These are phyloP conservation scores for Euzetes globulus DNA, from an alignment of 2,888 invertebrate genomes.

Conservation along the genomic window DNA sequence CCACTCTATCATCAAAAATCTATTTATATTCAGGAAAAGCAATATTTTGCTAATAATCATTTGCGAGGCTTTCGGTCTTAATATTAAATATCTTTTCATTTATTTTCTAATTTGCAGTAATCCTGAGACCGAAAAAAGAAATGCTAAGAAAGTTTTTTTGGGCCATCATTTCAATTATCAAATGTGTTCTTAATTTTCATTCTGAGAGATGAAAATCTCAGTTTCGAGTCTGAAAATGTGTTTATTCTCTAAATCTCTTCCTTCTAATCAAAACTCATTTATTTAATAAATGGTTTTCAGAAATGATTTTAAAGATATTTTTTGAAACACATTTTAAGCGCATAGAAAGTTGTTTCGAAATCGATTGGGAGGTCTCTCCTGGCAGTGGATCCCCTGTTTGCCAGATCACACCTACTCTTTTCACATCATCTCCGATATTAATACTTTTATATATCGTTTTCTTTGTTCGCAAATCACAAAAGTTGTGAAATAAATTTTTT, in stretches of 20 bases:
- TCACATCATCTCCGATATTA: neutral
- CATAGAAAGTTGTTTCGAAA: neutral
- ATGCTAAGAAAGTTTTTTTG: neutral
- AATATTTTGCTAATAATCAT: neutral
- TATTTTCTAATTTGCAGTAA: no score
- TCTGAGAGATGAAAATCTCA: neutral
- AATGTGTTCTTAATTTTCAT: neutral
- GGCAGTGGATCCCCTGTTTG: neutral
- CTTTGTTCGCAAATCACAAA: neutral
- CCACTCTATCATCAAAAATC: neutral
- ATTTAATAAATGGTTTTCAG: no score
- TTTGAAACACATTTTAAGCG: no score
- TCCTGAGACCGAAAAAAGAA: neutral
- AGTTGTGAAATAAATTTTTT: neutral
- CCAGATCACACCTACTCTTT: neutral
- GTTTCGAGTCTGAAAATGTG: neutral
- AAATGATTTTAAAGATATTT: no score
- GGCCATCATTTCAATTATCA: conserved; percentile 12
- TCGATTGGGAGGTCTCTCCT: neutral
- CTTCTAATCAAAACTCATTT: no score
- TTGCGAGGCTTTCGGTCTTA: neutral
- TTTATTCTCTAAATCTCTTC: neutral
- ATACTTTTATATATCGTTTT: neutral
- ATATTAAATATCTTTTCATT: neutral
- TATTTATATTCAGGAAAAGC: neutral